These are phyloP conservation scores for Acanthococcus lagerstroemiae DNA, from an alignment of 2,888 invertebrate genomes.

Conservation along the genomic window DNA sequence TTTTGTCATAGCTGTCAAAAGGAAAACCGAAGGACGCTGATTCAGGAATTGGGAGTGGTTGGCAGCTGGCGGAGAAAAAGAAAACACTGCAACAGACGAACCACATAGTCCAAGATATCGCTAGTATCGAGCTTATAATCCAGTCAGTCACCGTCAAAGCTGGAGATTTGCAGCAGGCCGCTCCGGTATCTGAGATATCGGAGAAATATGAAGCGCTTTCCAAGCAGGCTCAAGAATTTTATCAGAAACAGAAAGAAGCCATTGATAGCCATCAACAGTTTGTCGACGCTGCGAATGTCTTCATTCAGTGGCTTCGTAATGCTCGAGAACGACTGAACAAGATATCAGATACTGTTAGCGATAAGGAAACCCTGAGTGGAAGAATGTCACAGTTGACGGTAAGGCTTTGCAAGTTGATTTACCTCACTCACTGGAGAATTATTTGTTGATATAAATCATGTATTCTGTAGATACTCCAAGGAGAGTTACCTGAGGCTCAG, in stretches of 20 bases:
- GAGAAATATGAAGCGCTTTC: conserved; percentile 80
- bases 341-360: conserved; percentile 85
- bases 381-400: conserved; percentile 73
- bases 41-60: conserved; percentile 59
- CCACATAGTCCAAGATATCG: conserved; percentile 91
- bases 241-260: conserved; percentile 78
- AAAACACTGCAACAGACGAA: conserved; percentile 82
- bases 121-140: conserved; percentile 93
- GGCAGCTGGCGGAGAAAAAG: conserved; percentile 75
- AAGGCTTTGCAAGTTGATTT: background rate
- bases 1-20: conserved; percentile 48
- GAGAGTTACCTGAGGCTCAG: conserved; percentile 73
- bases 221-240: conserved; percentile 80
- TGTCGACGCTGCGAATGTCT: conserved; percentile 82
- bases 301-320: conserved; percentile 81
- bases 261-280: conserved; percentile 86
- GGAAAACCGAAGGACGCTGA: conserved; percentile 58
- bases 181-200: conserved; percentile 83
- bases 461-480: conserved; percentile 53
- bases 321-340: conserved; percentile 85
- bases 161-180: conserved; percentile 80
- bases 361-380: conserved; percentile 75
- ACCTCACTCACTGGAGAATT: background rate
- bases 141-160: conserved; percentile 90
- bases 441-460: background rate